These are phyloP conservation scores for Drosophila bunnanda DNA, from an alignment of 2,888 invertebrate species.

Conservation along the genomic window DNA sequence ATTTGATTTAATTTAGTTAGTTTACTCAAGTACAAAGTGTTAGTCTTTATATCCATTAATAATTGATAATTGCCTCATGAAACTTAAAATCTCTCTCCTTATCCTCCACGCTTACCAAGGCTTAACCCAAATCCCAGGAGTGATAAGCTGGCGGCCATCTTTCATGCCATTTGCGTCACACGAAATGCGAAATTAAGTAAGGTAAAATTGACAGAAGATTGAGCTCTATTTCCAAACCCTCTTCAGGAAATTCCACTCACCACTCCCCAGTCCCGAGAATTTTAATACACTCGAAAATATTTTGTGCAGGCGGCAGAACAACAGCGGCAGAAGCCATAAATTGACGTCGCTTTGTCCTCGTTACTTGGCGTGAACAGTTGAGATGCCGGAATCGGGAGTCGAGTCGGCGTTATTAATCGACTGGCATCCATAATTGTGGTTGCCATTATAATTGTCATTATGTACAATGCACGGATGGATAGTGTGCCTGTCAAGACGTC, in stretches of 20 bases:
- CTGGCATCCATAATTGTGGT: slow-evolving; percentile 77
- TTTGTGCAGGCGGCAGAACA: slow-evolving; percentile 45
- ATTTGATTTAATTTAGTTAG: background rate
- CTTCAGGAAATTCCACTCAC: background rate
- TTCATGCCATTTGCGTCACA: slow-evolving; percentile 21
- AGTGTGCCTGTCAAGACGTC: slow-evolving; percentile 76
- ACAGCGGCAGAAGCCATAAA: slow-evolving; percentile 39
- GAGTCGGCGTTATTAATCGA: slow-evolving; percentile 70
- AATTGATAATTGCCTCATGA: background rate
- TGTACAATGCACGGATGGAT: slow-evolving; percentile 77
- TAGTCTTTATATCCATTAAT: background rate
- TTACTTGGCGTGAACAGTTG: slow-evolving; percentile 37
- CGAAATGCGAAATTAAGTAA: slow-evolving; percentile 71
- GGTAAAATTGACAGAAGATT: slow-evolving; percentile 73
- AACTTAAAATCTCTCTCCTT: background rate
- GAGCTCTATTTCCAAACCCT: slow-evolving; percentile 41
- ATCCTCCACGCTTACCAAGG: background rate
- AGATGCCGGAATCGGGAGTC: slow-evolving; percentile 38
- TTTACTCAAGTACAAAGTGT: background rate
- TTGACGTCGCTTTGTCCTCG: slow-evolving; percentile 37
- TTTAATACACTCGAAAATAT: slow-evolving; percentile 72
- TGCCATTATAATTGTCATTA: slow-evolving; percentile 80
- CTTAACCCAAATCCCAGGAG: slow-evolving; percentile 29
- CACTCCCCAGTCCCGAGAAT: slow-evolving; percentile 23
- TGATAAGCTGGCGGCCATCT: slow-evolving; percentile 23